Evolutionary conservation across 2,888 invertebrate species (phyloP).

Genomic region (Craniophora ligustri): DNA sequence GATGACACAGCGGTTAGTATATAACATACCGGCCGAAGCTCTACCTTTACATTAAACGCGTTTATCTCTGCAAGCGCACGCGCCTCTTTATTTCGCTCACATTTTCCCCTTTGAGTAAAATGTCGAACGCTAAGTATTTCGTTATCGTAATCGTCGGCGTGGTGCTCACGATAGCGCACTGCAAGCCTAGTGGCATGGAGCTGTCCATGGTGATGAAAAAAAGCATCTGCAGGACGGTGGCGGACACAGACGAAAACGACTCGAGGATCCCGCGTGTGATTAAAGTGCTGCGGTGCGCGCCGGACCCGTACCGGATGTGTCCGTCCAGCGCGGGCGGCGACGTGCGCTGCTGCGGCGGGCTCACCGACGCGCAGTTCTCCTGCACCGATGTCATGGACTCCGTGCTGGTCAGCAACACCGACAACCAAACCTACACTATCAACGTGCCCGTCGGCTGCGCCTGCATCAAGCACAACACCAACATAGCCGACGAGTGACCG

Average conservation of each 20-base stretch:
- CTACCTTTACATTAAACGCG: slow-evolving; percentile 20
- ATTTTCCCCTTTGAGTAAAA: slow-evolving; percentile 30
- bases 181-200: slow-evolving; percentile 16
- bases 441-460: slow-evolving; percentile 52
- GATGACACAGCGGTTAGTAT: slow-evolving; percentile 17
- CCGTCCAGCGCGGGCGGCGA: slow-evolving; percentile 15
- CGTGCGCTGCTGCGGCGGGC: slow-evolving; percentile 31
- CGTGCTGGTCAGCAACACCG: slow-evolving; percentile 19
- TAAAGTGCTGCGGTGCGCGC: slow-evolving; percentile 67
- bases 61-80: slow-evolving; percentile 19
- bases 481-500: slow-evolving; percentile 24
- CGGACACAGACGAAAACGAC: slow-evolving; percentile 58
- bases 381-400: slow-evolving; percentile 46
- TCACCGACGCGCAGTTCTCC: slow-evolving; percentile 9
- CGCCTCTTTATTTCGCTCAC: slow-evolving; percentile 9
- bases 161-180: slow-evolving; percentile 12
- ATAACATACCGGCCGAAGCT: slow-evolving; percentile 10
- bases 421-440: background rate
- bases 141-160: slow-evolving; percentile 11
- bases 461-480: slow-evolving; percentile 26
- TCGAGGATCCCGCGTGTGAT: slow-evolving; percentile 67
- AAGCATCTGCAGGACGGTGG: slow-evolving; percentile 47
- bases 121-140: slow-evolving; percentile 23
- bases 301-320: slow-evolving; percentile 49
- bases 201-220: slow-evolving; percentile 11